Evolutionary conservation across 2,797 vertebrate species (phyloP).

Genomic region (Centropyge bicolor): DNA sequence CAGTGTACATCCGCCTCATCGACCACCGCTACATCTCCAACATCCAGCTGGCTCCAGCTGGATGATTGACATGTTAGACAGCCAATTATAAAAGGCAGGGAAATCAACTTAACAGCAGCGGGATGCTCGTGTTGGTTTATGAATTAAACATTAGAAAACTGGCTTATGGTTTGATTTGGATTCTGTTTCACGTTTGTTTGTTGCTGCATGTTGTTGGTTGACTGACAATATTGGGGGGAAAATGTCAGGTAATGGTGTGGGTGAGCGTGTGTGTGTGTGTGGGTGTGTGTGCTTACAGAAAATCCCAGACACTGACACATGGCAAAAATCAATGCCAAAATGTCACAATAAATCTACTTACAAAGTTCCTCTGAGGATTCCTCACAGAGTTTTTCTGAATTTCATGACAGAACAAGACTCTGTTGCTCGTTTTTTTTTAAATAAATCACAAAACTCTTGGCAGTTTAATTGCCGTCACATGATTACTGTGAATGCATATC

Average conservation of each 20-base stretch:
- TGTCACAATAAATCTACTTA: slow-evolving; percentile 31
- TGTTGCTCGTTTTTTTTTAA: neutral
- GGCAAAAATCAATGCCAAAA: slow-evolving; percentile 49
- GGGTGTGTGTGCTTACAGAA: slow-evolving; percentile 18
- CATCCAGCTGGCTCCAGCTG: slow-evolving; percentile 44
- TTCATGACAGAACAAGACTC: neutral
- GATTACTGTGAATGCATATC: neutral
- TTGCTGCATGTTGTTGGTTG: slow-evolving; percentile 60
- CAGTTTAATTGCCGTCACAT: slow-evolving; percentile 5
- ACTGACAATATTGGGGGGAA: slow-evolving; percentile 57
- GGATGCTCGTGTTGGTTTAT: slow-evolving; percentile 54
- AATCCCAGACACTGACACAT: slow-evolving; percentile 35
- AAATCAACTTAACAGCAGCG: slow-evolving; percentile 54
- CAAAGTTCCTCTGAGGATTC: slow-evolving; percentile 28
- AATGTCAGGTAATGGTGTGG: slow-evolving; percentile 56
- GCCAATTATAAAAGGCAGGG: slow-evolving; percentile 72
- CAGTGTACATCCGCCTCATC: slow-evolving; percentile 31
- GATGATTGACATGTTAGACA: slow-evolving; percentile 76
- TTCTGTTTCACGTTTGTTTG: slow-evolving; percentile 69
- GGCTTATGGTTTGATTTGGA: slow-evolving; percentile 68
- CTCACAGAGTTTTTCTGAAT: slow-evolving; percentile 13
- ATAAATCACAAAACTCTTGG: neutral
- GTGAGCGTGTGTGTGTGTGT: slow-evolving; percentile 11
- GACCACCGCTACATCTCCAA: slow-evolving; percentile 31
- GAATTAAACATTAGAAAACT: slow-evolving; percentile 75